Evolutionary conservation across 1,140 invertebrate genomes (phyloP).

Genomic region (Drosophila repletoides): DNA sequence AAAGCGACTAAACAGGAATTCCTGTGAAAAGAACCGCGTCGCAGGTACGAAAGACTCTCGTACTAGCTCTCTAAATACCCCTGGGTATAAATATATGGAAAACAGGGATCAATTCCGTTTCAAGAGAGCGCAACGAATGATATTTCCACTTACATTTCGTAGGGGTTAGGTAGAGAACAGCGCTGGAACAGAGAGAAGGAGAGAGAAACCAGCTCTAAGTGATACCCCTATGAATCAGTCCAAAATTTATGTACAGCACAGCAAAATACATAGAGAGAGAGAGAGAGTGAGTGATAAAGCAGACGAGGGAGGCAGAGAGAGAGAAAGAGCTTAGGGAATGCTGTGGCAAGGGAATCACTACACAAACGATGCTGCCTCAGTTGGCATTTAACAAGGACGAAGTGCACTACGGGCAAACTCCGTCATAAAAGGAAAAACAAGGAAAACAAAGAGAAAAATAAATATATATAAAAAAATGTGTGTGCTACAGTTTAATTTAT

Average conservation of each 20-base stretch:
- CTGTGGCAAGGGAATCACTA: constrained; percentile 46
- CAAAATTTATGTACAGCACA: constrained; percentile 25
- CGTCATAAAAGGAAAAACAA: constrained; percentile 27
- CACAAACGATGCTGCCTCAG: constrained; percentile 45
- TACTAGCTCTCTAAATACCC: constrained; percentile 11
- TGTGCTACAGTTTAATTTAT: background rate
- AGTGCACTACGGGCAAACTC: constrained; percentile 54
- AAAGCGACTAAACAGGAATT: constrained; percentile 23
- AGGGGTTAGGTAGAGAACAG: constrained; percentile 23
- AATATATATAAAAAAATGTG: constrained; percentile 1
- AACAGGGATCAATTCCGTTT: constrained; percentile 53
- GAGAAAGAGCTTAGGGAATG: background rate
- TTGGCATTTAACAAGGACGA: constrained; percentile 48
- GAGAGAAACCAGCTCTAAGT: constrained; percentile 19
- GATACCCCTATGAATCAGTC: background rate
- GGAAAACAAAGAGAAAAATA: background rate
- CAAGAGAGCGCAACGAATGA: constrained; percentile 22
- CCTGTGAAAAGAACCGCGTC: constrained; percentile 9
- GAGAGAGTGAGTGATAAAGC: background rate
- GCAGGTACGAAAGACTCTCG: constrained; percentile 40
- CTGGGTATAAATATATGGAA: background rate
- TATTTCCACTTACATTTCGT: constrained; percentile 39
- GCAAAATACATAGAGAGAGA: constrained; percentile 6
- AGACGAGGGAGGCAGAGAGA: background rate
- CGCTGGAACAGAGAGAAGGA: background rate